These are phyloP conservation scores for Nasonovia ribisnigri DNA, from an alignment of 2,888 invertebrate species.

Conservation along the genomic window DNA sequence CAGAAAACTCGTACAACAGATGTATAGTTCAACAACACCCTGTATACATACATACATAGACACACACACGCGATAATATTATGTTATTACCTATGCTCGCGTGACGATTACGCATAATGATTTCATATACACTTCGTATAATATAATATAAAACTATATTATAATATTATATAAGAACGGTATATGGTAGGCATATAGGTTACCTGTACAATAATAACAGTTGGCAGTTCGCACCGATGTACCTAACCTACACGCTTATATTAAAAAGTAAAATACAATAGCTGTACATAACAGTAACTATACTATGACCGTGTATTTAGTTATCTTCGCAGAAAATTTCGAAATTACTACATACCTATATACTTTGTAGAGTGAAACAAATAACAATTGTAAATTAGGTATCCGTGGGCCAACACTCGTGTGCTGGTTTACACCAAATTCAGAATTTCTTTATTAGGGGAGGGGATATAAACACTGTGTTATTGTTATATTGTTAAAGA, in stretches of 20 bases:
- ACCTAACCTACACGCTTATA: not conserved
- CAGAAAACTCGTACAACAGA: not conserved
- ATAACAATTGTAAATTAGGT: not conserved
- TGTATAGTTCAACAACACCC: not conserved
- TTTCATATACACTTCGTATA: not conserved
- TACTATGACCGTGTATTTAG: not conserved
- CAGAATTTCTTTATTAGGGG: not conserved
- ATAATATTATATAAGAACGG: not conserved
- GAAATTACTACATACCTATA: not conserved
- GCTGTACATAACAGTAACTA: not conserved
- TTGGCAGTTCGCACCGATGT: not conserved
- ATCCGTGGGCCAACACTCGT: not conserved
- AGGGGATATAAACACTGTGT: not conserved
- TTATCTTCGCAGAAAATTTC: not conserved
- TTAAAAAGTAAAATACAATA: not conserved
- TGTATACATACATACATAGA: not conserved
- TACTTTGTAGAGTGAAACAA: not conserved
- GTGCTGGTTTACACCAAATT: not conserved
- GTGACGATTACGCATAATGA: slow-evolving; percentile 6
- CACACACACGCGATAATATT: not conserved
- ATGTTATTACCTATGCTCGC: not conserved
- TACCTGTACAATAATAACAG: not conserved
- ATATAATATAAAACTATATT: not conserved
- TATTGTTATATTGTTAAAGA: not conserved
- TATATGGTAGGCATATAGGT: not conserved